These are phyloP conservation scores for Neodiprion pinetum DNA, from an alignment of 1,140 invertebrate genomes.

Conservation along the genomic window DNA sequence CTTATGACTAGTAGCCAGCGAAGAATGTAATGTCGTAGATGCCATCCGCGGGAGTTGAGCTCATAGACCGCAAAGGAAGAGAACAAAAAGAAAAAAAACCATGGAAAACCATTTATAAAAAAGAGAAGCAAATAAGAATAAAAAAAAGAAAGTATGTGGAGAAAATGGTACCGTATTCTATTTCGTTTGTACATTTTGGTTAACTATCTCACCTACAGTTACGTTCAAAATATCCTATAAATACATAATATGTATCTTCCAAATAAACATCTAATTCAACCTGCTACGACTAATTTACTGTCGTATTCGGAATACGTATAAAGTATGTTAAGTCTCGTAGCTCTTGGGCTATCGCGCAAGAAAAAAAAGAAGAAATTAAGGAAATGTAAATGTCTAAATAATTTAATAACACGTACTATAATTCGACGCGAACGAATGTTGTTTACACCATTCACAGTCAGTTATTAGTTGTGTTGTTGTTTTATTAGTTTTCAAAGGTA, in stretches of 20 bases:
- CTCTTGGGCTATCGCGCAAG: too few species aligned
- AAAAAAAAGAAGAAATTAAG: too few species aligned
- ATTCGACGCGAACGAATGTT: too few species aligned
- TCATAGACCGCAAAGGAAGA: constrained; percentile 24
- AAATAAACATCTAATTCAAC: constrained; percentile 51
- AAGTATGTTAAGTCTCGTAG: too few species aligned
- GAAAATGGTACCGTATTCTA: constrained; percentile 35
- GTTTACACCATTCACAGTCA: too few species aligned
- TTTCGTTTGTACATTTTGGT: constrained; percentile 53
- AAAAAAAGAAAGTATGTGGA: constrained; percentile 25
- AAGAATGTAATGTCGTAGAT: constrained; percentile 15
- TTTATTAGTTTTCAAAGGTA: too few species aligned
- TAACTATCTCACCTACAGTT: constrained; percentile 41
- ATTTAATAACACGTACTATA: too few species aligned
- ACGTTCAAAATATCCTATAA: constrained; percentile 41
- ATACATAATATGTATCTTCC: constrained; percentile 47
- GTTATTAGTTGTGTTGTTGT: too few species aligned
- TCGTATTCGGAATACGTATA: neutral
- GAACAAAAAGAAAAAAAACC: constrained; percentile 30
- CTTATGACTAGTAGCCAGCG: neutral
- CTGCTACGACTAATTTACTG: constrained; percentile 22
- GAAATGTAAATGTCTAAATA: too few species aligned
- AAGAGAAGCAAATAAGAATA: constrained; percentile 21
- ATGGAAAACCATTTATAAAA: constrained; percentile 24
- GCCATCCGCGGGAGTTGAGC: constrained; percentile 21